phyloP scores from a whole-genome alignment of 2,797 vertebrate species.

The Rhinophrynus dorsalis region DNA sequence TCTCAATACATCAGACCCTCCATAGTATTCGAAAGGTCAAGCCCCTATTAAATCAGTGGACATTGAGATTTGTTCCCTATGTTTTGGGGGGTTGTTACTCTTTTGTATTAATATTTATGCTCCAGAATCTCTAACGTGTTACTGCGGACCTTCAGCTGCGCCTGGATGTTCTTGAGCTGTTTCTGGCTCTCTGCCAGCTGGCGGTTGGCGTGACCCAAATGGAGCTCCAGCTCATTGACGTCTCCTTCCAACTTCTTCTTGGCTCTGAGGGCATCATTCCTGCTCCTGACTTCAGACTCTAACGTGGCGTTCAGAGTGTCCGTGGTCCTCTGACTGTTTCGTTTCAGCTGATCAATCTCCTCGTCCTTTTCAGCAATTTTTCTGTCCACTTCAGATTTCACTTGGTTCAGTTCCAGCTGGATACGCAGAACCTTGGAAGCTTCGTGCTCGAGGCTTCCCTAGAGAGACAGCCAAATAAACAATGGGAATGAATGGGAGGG shows the following conservation, averaged over 20 bases:
- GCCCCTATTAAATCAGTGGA: too few species aligned
- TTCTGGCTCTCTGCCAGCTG: conserved; percentile 64
- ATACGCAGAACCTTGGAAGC: conserved; percentile 69
- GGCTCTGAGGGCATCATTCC: conserved; percentile 67
- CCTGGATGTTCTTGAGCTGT: conserved; percentile 68
- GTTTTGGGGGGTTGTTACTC: too few species aligned
- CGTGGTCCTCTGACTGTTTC: conserved; percentile 62
- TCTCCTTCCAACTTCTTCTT: conserved; percentile 74
- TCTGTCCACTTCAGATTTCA: conserved; percentile 67
- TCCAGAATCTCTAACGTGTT: too few species aligned
- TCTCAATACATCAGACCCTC: too few species aligned
- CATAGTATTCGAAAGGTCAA: too few species aligned
- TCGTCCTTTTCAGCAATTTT: conserved; percentile 73
- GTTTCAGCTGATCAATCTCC: too few species aligned
- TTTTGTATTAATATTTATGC: too few species aligned
- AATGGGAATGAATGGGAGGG: too few species aligned
- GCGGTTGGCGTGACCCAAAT: conserved; percentile 67
- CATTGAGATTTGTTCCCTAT: too few species aligned
- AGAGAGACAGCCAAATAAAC: neutral
- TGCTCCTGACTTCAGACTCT: conserved; percentile 63
- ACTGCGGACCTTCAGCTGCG: conserved; percentile 71
- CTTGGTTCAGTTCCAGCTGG: conserved; percentile 69
- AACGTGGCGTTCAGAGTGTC: conserved; percentile 63
- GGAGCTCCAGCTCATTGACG: conserved; percentile 73
- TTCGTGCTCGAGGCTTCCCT: conserved; percentile 71